phyloP scores from a whole-genome alignment of 2,888 invertebrate species.

The Leptopterna dolabrata region DNA sequence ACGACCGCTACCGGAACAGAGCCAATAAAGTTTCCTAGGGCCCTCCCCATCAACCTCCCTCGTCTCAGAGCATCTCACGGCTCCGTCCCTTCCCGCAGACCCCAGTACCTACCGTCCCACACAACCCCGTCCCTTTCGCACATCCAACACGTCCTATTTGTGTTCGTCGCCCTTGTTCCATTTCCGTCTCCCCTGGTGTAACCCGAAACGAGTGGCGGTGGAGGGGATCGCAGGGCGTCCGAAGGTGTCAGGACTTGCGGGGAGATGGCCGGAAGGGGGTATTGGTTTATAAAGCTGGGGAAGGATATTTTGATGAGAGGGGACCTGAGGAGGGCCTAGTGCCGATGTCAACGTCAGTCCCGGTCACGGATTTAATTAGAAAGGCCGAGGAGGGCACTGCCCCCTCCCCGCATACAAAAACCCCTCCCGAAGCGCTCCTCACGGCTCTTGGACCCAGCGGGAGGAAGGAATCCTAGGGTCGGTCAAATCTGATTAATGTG shows the following conservation, averaged over 20 bases:
- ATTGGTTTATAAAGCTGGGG: not conserved
- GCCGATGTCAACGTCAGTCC: slow-evolving; percentile 7
- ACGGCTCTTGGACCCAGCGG: not conserved
- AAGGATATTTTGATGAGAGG: not conserved
- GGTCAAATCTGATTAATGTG: not conserved
- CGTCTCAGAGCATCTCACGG: too few relatives aligned
- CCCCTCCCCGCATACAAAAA: not conserved
- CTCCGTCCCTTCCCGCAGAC: not conserved
- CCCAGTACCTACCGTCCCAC: not conserved
- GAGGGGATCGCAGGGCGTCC: too few relatives aligned
- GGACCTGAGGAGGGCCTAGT: not conserved
- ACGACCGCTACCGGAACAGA: too few relatives aligned
- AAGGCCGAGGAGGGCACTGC: not conserved
- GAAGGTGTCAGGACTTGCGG: not conserved
- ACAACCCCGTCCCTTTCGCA: not conserved
- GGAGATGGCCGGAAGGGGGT: not conserved
- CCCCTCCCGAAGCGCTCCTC: too few relatives aligned
- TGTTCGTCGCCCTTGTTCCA: not conserved
- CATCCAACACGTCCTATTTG: too few relatives aligned
- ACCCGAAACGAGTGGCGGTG: not conserved
- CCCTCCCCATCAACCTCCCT: too few relatives aligned
- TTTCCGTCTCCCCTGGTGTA: not conserved
- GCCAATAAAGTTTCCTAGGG: too few relatives aligned
- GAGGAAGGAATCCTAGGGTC: not conserved
- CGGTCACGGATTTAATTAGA: slow-evolving; percentile 12